Percentiles rank a stretch among this genome's conserved stretches.
phyloP scores from a whole-genome alignment of 2,797 vertebrate genomes.

The Sebastes vulpes region DNA sequence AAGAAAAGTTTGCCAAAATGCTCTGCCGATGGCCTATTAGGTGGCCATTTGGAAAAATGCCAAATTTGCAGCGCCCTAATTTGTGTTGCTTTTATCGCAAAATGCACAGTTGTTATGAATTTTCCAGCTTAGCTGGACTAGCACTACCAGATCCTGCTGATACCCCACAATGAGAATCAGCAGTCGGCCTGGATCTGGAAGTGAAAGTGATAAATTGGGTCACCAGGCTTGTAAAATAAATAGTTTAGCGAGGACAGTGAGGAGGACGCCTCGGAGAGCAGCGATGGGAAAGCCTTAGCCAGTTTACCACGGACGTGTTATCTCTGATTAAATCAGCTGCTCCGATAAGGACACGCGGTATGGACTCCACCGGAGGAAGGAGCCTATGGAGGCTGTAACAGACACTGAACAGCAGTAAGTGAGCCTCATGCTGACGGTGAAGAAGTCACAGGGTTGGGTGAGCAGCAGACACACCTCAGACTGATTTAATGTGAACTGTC shows the following conservation, averaged over 20 bases:
- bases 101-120: too few species aligned
- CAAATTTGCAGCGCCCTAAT: too few species aligned
- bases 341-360: not conserved
- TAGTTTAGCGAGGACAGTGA: too few species aligned
- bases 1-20: too few species aligned
- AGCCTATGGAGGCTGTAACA: not conserved
- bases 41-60: too few species aligned
- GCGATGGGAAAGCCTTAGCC: not conserved
- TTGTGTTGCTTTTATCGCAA: too few species aligned
- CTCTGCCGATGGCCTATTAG: too few species aligned
- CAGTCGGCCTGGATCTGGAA: not conserved
- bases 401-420: not conserved
- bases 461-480: not conserved
- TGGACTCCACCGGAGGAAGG: not conserved
- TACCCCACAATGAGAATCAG: not conserved
- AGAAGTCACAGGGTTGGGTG: not conserved
- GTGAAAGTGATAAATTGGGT: not conserved
- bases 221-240: not conserved
- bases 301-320: not conserved
- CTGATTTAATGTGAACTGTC: constrained; percentile 48
- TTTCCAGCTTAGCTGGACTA: too few species aligned
- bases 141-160: too few species aligned
- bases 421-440: not conserved
- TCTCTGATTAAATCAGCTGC: constrained; percentile 10
- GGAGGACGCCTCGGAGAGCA: not conserved